phyloP scores from a whole-genome alignment of 2,797 vertebrate genomes.

The Molothrus aeneus region DNA sequence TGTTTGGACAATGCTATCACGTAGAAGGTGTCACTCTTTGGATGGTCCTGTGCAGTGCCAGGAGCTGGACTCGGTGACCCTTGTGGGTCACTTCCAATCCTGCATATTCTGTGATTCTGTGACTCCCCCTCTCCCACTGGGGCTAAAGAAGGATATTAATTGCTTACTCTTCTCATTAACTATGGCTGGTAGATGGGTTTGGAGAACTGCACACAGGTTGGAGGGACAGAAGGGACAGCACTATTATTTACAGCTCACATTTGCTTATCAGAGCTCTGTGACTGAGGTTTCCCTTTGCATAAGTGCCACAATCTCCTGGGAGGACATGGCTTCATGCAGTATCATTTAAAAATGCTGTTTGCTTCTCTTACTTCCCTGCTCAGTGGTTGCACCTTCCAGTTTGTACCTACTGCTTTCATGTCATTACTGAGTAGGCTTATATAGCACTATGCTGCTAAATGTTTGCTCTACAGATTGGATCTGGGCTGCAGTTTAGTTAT shows the following conservation, averaged over 20 bases:
- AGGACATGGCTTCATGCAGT: neutral
- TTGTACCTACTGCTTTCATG: neutral
- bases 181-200: neutral
- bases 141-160: neutral
- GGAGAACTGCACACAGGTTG: neutral
- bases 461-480: neutral
- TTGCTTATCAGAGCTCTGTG: neutral
- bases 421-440: neutral
- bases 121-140: neutral
- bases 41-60: neutral
- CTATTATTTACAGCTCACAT: neutral
- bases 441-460: neutral
- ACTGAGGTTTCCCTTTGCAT: neutral
- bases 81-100: neutral
- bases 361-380: neutral
- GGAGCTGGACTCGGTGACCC: neutral
- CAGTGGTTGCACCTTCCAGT: neutral
- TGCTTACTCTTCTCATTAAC: neutral
- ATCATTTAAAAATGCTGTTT: neutral
- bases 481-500: neutral
- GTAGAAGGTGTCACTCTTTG: neutral
- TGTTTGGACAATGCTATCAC: neutral
- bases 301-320: neutral
- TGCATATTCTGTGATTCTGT: neutral
- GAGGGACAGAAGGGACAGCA: neutral